Conservation (phyloP, 1,140 invertebrate species). For the Chrysoperla carnea region DNA sequence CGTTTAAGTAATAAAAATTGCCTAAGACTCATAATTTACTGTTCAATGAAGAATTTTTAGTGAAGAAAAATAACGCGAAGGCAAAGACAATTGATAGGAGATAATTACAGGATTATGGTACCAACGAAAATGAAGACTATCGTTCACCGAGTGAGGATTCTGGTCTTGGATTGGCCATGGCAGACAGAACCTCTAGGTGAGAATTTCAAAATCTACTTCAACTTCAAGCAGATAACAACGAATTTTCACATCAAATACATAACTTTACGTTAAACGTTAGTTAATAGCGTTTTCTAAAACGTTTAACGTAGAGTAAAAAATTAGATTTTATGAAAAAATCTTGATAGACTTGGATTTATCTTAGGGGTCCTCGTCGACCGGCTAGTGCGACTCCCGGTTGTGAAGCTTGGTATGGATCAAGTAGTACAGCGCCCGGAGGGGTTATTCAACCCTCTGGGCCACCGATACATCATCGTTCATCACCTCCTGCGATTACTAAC, state of each 20-base stretch:
- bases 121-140: constrained; percentile 34
- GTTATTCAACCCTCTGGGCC: constrained; percentile 3
- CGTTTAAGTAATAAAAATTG: too few species aligned
- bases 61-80: too few species aligned
- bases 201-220: background rate
- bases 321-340: too few species aligned
- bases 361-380: constrained; percentile 18
- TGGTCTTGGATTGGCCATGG: constrained; percentile 57
- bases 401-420: constrained; percentile 5
- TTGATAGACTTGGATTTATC: background rate
- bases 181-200: constrained; percentile 40
- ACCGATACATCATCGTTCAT: constrained; percentile 2
- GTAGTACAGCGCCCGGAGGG: constrained; percentile 1
- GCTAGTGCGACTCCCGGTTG: constrained; percentile 21
- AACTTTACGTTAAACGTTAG: too few species aligned
- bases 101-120: constrained; percentile 21
- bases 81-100: too few species aligned
- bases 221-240: too few species aligned
- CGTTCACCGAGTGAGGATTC: constrained; percentile 69
- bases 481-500: constrained; percentile 1
- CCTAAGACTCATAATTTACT: too few species aligned
- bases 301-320: too few species aligned
- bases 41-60: too few species aligned
- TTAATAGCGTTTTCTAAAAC: too few species aligned
- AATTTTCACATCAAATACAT: too few species aligned